phyloP scores from a whole-genome alignment of 2,797 vertebrate genomes.

The Myotis daubentonii region DNA sequence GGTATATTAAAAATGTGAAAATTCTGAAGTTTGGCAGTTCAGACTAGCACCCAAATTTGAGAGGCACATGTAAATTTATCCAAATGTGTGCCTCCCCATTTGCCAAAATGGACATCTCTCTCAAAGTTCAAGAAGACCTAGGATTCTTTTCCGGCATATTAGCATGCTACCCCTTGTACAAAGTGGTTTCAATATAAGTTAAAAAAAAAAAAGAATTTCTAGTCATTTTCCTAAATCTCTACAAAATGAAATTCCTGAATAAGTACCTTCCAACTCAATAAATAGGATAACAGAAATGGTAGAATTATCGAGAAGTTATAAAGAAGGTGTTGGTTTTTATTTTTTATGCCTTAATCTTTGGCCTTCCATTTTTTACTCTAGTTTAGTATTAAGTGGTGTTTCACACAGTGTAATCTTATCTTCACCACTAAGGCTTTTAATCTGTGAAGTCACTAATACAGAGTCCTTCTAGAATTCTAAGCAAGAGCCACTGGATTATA shows the following conservation, averaged over 20 bases:
- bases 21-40: constrained; percentile 48
- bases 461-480: constrained; percentile 47
- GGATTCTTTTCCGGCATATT: not conserved
- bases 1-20: constrained; percentile 63
- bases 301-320: not conserved
- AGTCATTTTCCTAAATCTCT: constrained; percentile 46
- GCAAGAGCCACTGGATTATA: not conserved
- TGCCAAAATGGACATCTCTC: constrained; percentile 18
- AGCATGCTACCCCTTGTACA: not conserved
- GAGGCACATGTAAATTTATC: not conserved
- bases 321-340: not conserved
- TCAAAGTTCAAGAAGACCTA: constrained; percentile 18
- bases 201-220: not conserved
- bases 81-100: not conserved
- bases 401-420: not conserved
- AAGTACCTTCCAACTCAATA: not conserved
- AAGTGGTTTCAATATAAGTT: not conserved
- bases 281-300: not conserved
- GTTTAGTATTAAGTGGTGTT: not conserved
- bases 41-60: constrained; percentile 52
- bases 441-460: constrained; percentile 46
- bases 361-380: constrained; percentile 15
- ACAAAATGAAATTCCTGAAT: not conserved
- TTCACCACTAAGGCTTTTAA: not conserved
- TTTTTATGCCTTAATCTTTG: not conserved